These are phyloP conservation scores for Cyprinella venusta DNA, from an alignment of 2,797 vertebrate species.

Conservation along the genomic window DNA sequence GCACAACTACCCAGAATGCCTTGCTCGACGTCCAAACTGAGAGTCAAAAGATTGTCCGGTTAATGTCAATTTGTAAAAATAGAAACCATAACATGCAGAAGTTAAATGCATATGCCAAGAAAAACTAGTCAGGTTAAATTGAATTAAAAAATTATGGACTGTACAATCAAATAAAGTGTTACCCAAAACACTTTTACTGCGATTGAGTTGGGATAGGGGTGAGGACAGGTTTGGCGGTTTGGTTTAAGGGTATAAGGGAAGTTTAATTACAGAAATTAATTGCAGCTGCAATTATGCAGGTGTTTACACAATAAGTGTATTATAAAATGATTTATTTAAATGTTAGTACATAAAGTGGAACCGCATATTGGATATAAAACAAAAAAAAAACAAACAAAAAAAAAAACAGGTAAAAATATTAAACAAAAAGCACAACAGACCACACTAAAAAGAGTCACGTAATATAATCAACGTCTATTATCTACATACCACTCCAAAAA, in stretches of 20 bases:
- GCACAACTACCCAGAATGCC: constrained; percentile 30
- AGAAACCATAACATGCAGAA: neutral
- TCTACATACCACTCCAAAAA: constrained; percentile 13
- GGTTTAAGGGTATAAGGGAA: neutral
- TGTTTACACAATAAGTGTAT: neutral
- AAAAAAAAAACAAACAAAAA: no score
- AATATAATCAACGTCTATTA: neutral
- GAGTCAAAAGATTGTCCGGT: neutral
- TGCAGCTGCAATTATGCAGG: neutral
- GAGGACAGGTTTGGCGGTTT: neutral
- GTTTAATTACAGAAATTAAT: neutral
- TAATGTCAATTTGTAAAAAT: neutral
- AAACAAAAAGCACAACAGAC: neutral
- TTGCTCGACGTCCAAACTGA: neutral
- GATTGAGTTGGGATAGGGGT: no score
- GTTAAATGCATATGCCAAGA: neutral
- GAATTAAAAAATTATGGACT: neutral
- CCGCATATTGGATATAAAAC: neutral
- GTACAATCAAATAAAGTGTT: no score
- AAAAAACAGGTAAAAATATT: neutral
- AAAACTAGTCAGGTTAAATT: neutral
- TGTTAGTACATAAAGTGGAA: neutral
- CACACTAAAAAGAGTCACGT: neutral
- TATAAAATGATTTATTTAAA: neutral
- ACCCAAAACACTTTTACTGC: no score